phyloP scores from a whole-genome alignment of 1,140 invertebrate genomes.

The Drosophila watanabei region DNA sequence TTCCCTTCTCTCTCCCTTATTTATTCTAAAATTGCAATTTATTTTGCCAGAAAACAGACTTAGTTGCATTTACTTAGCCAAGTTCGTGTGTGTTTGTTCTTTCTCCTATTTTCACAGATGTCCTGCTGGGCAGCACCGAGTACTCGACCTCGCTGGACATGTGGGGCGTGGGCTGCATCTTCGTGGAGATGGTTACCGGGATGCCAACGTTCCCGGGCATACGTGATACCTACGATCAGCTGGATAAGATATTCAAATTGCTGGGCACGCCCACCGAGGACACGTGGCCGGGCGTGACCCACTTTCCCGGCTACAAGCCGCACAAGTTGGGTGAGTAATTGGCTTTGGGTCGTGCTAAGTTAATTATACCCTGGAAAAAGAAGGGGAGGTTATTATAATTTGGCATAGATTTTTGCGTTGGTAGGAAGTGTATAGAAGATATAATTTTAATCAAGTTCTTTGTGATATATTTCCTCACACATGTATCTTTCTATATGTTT shows the following conservation, averaged over 20 bases:
- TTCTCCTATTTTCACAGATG: constrained; percentile 88
- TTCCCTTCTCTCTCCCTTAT: constrained; percentile 22
- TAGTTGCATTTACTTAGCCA: constrained; percentile 74
- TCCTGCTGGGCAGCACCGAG: constrained; percentile 97
- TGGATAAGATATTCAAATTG: constrained; percentile 98
- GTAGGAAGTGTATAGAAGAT: not conserved
- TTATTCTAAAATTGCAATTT: constrained; percentile 81
- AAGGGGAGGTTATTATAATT: not conserved
- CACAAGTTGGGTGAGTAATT: constrained; percentile 89
- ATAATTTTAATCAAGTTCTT: not conserved
- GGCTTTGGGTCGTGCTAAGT: constrained; percentile 12
- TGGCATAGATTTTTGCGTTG: not conserved
- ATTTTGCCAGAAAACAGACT: constrained; percentile 54
- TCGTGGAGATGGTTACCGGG: constrained; percentile 99
- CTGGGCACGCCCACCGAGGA: constrained; percentile 96
- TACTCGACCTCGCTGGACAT: constrained; percentile 98
- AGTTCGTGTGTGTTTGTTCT: constrained; percentile 17
- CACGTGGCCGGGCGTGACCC: constrained; percentile 95
- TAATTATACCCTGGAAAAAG: not conserved
- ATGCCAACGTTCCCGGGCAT: constrained; percentile 98
- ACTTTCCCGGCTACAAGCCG: constrained; percentile 94
- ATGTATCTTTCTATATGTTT: too few species aligned
- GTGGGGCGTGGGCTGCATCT: constrained; percentile 99
- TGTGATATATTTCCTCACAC: too few species aligned
- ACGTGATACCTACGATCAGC: constrained; percentile 97